Conservation (phyloP, 2,113 vertebrate species). For the Tyrannus savana region DNA sequence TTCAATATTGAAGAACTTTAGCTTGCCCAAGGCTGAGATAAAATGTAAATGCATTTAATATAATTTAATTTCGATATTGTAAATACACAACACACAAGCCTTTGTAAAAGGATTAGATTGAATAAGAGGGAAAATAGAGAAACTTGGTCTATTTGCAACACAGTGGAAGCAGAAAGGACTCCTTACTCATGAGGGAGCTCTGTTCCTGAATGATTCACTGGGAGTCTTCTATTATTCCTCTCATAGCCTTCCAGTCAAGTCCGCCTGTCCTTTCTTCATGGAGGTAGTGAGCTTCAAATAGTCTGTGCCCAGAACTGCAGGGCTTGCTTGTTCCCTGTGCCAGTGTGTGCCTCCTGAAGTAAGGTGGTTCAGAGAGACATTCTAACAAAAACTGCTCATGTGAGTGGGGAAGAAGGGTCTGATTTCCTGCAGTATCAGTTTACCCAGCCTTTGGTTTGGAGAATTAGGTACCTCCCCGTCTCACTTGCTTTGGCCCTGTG, state of each 20-base stretch:
- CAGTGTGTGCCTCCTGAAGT: not conserved
- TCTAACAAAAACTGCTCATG: not conserved
- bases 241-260: not conserved
- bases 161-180: not conserved
- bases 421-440: not conserved
- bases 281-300: not conserved
- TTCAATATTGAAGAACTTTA: not conserved
- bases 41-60: not conserved
- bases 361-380: not conserved
- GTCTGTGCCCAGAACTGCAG: not conserved
- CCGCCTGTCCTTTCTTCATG: accelerated
- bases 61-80: not conserved
- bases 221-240: not conserved
- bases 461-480: accelerated
- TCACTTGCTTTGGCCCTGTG: not conserved
- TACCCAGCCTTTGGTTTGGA: not conserved
- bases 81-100: not conserved
- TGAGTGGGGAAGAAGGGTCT: not conserved
- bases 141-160: not conserved
- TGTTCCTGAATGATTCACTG: not conserved
- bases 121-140: not conserved
- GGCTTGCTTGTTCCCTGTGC: not conserved
- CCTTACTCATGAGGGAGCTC: not conserved
- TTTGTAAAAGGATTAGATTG: not conserved
- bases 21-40: not conserved